Evolutionary conservation across 2,797 vertebrate genomes (phyloP).

Genomic region (Ciconia nigra): DNA sequence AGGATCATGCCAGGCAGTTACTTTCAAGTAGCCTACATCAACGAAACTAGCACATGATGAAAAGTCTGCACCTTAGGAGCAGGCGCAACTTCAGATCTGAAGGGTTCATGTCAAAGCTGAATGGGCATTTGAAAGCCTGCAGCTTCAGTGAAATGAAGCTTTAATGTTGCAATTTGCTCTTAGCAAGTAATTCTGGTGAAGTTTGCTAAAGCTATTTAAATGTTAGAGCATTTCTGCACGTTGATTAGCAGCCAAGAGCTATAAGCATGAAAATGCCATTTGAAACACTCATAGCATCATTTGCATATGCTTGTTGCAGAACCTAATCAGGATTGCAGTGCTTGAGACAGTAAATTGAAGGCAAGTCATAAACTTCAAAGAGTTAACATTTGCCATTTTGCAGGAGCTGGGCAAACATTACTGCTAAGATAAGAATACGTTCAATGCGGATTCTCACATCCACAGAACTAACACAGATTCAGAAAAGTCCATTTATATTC

Average conservation of each 20-base stretch:
- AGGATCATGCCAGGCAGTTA: background rate
- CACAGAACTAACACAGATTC: background rate
- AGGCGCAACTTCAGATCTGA: background rate
- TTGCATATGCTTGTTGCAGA: background rate
- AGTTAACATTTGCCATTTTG: background rate
- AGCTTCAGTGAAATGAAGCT: background rate
- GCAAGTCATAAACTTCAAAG: background rate
- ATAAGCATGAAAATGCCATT: background rate
- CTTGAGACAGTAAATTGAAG: background rate
- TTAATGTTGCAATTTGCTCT: background rate
- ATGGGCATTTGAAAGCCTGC: background rate
- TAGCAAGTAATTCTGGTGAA: background rate
- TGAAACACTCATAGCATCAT: background rate
- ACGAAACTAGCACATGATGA: background rate
- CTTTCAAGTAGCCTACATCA: background rate
- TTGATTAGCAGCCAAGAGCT: background rate
- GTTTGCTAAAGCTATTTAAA: background rate
- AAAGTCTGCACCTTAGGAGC: background rate
- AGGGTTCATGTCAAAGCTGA: background rate
- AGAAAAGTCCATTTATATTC: background rate
- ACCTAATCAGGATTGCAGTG: background rate
- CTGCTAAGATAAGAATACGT: background rate
- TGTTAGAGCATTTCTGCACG: background rate
- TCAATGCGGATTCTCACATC: background rate
- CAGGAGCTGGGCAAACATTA: background rate